Base-by-base conservation (phyloP, 2,888 invertebrate genomes). In the Ormia ochracea region DNA sequence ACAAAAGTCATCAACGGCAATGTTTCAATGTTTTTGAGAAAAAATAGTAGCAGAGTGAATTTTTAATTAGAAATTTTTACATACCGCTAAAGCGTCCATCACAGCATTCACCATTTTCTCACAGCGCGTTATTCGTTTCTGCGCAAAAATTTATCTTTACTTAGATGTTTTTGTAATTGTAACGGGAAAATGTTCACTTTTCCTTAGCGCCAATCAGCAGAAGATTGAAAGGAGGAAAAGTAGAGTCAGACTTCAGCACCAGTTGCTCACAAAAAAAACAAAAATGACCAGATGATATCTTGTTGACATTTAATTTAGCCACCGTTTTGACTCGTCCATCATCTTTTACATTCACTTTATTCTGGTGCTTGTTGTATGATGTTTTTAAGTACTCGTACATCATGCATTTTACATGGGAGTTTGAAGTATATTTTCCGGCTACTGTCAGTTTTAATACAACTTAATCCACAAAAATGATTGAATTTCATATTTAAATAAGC, bases 81-180 rank as follows among this genome's bases (percentile, higher is more conserved):
- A 86, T 87, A 90, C 89, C 89, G 89, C 89, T 85, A 90, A 89
- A 82, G 89, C 89, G 87, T 90, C 89, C 89, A 90, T 89, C 82
- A 89, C 89, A 78, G 89, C 89, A 84, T 89, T 89, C 84, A 89
- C 89, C 89, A 89, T 89, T 84, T 86, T 89, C 84, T 23, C 9
- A 65, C 50, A 36, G 63, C 63, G 23, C 17, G 10, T 65, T 66
- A 19, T 36, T 48, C 17, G n/a, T 9, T 72, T 54, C 26, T n/a
- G n/a, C n/a, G 17, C 31, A 73, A 58, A 69, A 68, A 45, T 63
- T 26, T 26, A 31, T 36, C 17, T 10, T 66, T 21, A 31, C 54
- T 54, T 19, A 36, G n/a, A 70, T 45, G n/a, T 70, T 50, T 65
- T 74, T 69, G 36, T 12, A 63, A 58, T 45, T 36, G 58, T 14